Base-by-base conservation (phyloP, 2,797 vertebrate species). In the Acrocephalus scirpaceus region DNA sequence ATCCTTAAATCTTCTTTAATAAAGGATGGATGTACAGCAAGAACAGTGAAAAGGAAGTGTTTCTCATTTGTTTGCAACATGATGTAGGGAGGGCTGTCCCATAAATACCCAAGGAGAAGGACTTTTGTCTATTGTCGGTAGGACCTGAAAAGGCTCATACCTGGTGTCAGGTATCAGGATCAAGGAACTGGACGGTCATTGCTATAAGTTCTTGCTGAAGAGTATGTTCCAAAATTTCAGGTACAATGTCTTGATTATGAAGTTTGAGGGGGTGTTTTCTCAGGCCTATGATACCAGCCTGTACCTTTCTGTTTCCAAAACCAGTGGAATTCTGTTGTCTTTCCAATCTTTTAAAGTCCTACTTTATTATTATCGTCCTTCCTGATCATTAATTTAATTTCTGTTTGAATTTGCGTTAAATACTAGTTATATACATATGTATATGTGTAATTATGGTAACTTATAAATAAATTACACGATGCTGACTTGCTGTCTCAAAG, bases 121-220 rank as follows among this genome's bases (percentile, higher is more conserved):
- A 16, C 29, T 70, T 22, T 27, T 1, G 0, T 19, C 5, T 5
- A 0, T 29, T 51, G 22, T 38, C 13, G 5, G 30, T 36, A 23
- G 42, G 57, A 50, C 15, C 26, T 53, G 32, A n/a, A 58, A 92
- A 36, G 40, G 18, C 40, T 76, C 6, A 0, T 13, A 3, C 4
- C 4, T 58, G 70, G 8, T 51, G 11, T 54, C 42, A 36, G 10
- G 15, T 64, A 13, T 58, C 40, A 44, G 67, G 34, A 40, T 6
- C 60, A 32, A 50, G 48, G 32, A 72, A 12, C 16, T 86, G 36
- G 14, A 69, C 61, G 21, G 14, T 77, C 40, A 7, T 12, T 86
- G 26, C 48, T 58, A 2, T 1, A 11, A 66, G 50, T 23, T 72
- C 18, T 72, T 64, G 27, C 30, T 78, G 23, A 50, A 85, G 27